phyloP scores from a whole-genome alignment of 1,140 invertebrate genomes.

The Babylonia areolata region DNA sequence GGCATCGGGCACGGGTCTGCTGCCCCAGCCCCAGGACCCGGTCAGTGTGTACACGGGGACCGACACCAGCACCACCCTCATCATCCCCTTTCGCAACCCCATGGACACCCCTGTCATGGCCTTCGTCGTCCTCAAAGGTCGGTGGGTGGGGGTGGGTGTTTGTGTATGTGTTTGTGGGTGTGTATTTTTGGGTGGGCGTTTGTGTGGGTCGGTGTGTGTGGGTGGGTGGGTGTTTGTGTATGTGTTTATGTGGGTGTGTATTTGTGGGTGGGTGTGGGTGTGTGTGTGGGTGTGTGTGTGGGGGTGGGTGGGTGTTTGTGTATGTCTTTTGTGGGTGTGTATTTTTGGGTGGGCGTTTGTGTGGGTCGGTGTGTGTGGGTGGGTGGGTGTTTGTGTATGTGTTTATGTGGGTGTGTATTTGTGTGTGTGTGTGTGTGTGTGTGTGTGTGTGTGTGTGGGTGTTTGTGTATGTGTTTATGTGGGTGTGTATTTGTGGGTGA shows the following conservation, averaged over 20 bases:
- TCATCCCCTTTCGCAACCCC: constrained; percentile 75
- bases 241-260: too few relatives aligned
- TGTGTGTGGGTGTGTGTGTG: neutral
- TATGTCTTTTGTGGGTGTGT: too few relatives aligned
- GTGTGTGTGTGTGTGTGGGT: too few relatives aligned
- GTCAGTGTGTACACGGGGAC: constrained; percentile 66
- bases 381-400: too few relatives aligned
- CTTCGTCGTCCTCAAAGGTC: constrained; percentile 68
- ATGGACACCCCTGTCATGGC: constrained; percentile 68
- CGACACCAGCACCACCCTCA: constrained; percentile 70
- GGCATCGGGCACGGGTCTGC: constrained; percentile 67
- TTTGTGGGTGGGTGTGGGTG: too few relatives aligned
- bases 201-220: neutral
- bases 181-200: too few relatives aligned
- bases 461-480: too few relatives aligned
- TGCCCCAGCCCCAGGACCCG: constrained; percentile 71
- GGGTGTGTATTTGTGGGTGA: neutral
- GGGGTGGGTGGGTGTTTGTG: neutral
- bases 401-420: neutral
- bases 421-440: neutral
- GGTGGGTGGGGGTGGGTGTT: neutral
- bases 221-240: too few relatives aligned
- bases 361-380: neutral
- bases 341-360: too few relatives aligned
- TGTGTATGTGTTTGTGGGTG: too few relatives aligned